These are phyloP conservation scores for Oryzias woworae DNA, from an alignment of 2,113 vertebrate species.

Conservation along the genomic window DNA sequence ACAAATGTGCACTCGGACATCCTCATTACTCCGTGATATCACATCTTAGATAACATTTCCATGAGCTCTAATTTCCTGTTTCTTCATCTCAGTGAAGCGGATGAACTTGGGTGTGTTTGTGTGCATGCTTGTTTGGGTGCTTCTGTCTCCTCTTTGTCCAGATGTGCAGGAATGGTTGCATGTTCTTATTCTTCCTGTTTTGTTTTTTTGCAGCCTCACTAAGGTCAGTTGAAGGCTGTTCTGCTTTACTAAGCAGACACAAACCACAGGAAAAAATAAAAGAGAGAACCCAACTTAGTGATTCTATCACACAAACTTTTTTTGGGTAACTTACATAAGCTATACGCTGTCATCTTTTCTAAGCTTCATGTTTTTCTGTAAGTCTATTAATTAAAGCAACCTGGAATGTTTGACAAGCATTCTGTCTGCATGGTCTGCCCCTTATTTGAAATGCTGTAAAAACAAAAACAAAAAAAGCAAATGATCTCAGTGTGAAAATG, in stretches of 20 bases:
- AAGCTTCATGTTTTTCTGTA: not conserved
- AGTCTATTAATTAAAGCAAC: not conserved
- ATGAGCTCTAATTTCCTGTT: conserved; percentile 60
- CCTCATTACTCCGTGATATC: not conserved
- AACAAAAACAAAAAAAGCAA: too few relatives aligned
- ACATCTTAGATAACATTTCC: conserved; percentile 37
- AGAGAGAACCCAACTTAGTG: not conserved
- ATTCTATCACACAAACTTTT: conserved; percentile 2
- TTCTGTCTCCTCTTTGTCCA: conserved; percentile 57
- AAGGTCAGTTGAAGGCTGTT: conserved; percentile 44
- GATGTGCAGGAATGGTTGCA: conserved; percentile 62
- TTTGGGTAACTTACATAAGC: not conserved
- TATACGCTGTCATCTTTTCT: not conserved
- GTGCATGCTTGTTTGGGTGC: conserved; percentile 38
- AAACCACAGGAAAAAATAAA: not conserved
- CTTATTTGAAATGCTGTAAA: conserved; percentile 33
- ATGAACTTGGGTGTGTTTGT: not conserved
- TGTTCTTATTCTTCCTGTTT: conserved; percentile 71
- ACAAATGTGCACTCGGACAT: too few relatives aligned
- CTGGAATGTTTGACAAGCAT: conserved; percentile 30
- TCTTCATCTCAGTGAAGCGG: conserved; percentile 35
- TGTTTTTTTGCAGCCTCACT: conserved; percentile 61
- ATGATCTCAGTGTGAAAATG: not conserved
- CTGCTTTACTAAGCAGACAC: conserved; percentile 4
- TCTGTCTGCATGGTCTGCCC: conserved; percentile 38